These are phyloP conservation scores for Orcinus orca DNA, from an alignment of 2,113 vertebrate species.

Conservation along the genomic window DNA sequence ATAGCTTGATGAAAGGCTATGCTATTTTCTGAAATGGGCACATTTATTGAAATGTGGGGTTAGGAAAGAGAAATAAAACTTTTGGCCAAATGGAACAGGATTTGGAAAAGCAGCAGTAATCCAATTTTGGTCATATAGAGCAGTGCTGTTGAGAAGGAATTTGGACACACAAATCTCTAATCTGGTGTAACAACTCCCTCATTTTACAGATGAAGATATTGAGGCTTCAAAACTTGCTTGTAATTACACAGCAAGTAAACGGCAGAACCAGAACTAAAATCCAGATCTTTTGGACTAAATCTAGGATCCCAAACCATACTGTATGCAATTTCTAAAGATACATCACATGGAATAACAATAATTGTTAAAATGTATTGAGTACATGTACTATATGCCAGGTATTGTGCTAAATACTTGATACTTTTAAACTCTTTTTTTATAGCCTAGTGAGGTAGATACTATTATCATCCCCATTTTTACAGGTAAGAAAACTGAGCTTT, in stretches of 20 bases:
- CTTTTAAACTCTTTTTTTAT: background rate
- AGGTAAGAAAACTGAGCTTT: background rate
- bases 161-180: background rate
- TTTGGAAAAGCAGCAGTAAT: background rate
- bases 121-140: background rate
- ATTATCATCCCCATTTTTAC: background rate
- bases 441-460: background rate
- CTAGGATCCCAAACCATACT: background rate
- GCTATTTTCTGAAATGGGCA: background rate
- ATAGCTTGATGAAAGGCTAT: background rate
- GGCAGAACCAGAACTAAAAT: background rate
- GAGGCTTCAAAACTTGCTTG: background rate
- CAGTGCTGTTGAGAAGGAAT: background rate
- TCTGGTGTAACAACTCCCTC: background rate
- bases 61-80: constrained; percentile 16
- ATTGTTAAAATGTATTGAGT: background rate
- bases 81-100: background rate
- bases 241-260: background rate
- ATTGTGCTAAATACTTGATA: background rate
- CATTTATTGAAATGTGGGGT: background rate
- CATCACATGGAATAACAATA: background rate
- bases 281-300: background rate
- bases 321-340: background rate
- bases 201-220: background rate
- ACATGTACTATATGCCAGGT: background rate